Conservation (phyloP, 1,140 invertebrate species). For the Drosophila arizonae region DNA sequence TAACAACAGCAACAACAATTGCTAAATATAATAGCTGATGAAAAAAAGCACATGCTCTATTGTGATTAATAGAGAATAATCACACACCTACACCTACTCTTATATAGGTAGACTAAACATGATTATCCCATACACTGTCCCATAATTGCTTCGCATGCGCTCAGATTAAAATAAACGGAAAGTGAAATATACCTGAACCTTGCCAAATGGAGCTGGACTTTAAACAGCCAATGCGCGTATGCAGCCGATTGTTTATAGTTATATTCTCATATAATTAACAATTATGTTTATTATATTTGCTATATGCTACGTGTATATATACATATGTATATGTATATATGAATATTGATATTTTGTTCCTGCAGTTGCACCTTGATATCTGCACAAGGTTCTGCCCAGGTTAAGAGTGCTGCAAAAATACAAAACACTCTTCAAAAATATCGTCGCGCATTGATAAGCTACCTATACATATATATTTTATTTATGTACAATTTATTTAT, state of each 20-base stretch:
- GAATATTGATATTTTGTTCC: neutral
- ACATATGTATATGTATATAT: neutral
- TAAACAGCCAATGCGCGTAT: slow-evolving; percentile 32
- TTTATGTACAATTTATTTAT: slow-evolving; percentile 16
- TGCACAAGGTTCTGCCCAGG: slow-evolving; percentile 52
- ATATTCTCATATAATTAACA: neutral
- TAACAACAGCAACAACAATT: neutral
- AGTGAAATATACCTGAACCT: slow-evolving; percentile 72
- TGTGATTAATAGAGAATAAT: slow-evolving; percentile 47
- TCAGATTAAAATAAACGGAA: slow-evolving; percentile 52
- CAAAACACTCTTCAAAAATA: slow-evolving; percentile 3
- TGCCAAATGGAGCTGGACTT: slow-evolving; percentile 59
- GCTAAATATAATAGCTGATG: neutral
- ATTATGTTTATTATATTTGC: neutral
- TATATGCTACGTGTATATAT: too few relatives aligned
- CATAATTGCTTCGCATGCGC: neutral
- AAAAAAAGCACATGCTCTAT: slow-evolving; percentile 55
- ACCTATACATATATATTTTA: neutral
- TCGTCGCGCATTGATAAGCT: slow-evolving; percentile 43
- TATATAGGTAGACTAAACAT: slow-evolving; percentile 22
- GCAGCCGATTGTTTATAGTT: slow-evolving; percentile 5
- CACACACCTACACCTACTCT: slow-evolving; percentile 58
- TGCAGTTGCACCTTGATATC: slow-evolving; percentile 57
- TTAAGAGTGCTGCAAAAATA: slow-evolving; percentile 31
- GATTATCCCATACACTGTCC: slow-evolving; percentile 12